Evolutionary conservation across 2,113 vertebrate species (phyloP).

Genomic region (Pitta sordida): DNA sequence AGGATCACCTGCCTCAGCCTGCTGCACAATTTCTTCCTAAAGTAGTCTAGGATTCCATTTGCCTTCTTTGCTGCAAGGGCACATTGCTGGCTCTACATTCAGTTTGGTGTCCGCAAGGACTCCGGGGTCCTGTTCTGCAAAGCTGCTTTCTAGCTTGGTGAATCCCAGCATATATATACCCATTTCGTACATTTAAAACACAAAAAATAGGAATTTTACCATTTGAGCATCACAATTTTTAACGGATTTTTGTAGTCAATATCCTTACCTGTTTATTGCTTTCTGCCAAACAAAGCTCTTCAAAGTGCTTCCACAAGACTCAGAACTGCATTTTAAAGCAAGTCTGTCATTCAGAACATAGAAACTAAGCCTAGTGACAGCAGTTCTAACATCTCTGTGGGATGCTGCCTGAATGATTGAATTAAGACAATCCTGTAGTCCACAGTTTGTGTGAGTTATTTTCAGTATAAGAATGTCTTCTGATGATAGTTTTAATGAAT

Average conservation of each 20-base stretch:
- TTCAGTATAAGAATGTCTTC: conserved; percentile 77
- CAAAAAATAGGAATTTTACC: not conserved
- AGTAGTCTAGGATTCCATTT: not conserved
- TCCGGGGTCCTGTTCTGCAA: not conserved
- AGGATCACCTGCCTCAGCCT: not conserved
- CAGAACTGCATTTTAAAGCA: conserved; percentile 68
- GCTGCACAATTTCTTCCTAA: not conserved
- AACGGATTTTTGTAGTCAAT: not conserved
- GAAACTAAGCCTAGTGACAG: conserved; percentile 83
- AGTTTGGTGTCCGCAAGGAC: not conserved
- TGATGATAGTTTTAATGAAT: conserved; percentile 76
- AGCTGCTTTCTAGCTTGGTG: not conserved
- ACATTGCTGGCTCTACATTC: not conserved
- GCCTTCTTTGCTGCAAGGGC: not conserved
- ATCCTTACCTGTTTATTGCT: conserved; percentile 81
- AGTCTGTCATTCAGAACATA: conserved; percentile 86
- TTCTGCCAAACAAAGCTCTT: conserved; percentile 80
- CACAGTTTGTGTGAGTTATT: conserved; percentile 70
- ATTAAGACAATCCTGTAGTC: conserved; percentile 82
- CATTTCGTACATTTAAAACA: not conserved
- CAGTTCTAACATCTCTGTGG: conserved; percentile 83
- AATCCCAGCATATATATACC: not conserved
- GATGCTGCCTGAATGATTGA: conserved; percentile 77
- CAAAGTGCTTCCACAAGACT: conserved; percentile 70
- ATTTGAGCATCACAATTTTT: not conserved